Evolutionary conservation across 2,888 invertebrate genomes (phyloP), one percentile per base, ranked within the genome.

Genomic region (Ormyrus labotus): DNA sequence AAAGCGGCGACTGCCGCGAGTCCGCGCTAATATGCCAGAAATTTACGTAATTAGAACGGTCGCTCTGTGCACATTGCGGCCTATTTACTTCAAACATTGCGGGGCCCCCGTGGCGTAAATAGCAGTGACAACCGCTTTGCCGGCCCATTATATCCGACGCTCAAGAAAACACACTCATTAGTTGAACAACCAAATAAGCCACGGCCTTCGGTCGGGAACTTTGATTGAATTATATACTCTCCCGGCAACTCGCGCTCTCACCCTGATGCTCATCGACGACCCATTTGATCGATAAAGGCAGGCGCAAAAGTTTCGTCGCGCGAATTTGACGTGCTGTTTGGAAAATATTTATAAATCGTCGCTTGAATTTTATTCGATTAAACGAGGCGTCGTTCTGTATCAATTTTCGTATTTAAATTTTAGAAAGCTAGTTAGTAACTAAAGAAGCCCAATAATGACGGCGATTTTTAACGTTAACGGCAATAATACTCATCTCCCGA

Each of bases 21-120:
- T 0, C 9, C 1, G 53, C n/a, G 2, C 7, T 63, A 61, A 19
- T 45, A 64, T 50, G 65, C 13, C 55, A 48, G 48, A 50, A 72
- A 74, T 74, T 74, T 57, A 74, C 57, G 73, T 74, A 74, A 65
- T 74, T 74, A 65, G 48, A 74, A 71, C 51, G 71, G 51, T 51
- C 61, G 34, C 51, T 51, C 60, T 57, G 63, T 60, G 7, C 57
- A 65, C 50, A 57, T 48, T 10, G 55, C 65, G 57, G 10, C 57
- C 58, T 73, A 64, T 48, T 73, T 71, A 51, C 51, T 71, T 61
- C 61, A 51, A 71, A 61, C 48, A 58, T 58, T 70, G 58, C 48
- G 51, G 51, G 48, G n/a, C 4, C 8, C 50, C 8, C 50, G 34
- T 51, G 51, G 60, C 11, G 34, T 61, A 71, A 61, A 61, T 71